Conservation (phyloP, 2,888 invertebrate genomes). For the Heliothis peltigera region DNA sequence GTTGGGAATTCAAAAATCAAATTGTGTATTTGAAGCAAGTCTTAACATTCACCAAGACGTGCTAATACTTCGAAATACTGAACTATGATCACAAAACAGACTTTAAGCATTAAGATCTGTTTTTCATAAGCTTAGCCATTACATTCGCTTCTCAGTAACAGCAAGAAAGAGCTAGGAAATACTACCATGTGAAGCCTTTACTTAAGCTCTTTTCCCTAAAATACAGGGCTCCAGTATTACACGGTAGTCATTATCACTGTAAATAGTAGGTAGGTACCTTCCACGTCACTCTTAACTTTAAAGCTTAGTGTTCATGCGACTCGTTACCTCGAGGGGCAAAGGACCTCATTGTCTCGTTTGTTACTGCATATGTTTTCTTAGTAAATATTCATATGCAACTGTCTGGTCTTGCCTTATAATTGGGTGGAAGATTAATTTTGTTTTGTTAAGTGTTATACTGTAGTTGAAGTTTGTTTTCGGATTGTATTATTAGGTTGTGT, state of each 20-base stretch:
- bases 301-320: constrained; percentile 29
- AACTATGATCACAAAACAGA: no score
- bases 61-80: no score
- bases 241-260: constrained; percentile 16
- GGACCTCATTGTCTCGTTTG: constrained; percentile 46
- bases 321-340: constrained; percentile 41
- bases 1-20: no score
- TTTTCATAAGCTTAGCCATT: no score
- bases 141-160: no score
- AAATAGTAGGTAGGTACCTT: neutral
- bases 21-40: no score
- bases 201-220: neutral
- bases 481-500: neutral
- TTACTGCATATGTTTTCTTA: constrained; percentile 27
- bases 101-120: no score
- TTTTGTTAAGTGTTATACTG: neutral
- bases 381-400: constrained; percentile 36
- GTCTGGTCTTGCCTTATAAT: constrained; percentile 32
- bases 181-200: neutral
- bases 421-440: constrained; percentile 15
- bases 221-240: neutral
- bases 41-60: no score
- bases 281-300: constrained; percentile 14
- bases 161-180: no score
- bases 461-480: constrained; percentile 3